Base-by-base conservation (phyloP, 2,797 vertebrate genomes). In the Merluccius polli region DNA sequence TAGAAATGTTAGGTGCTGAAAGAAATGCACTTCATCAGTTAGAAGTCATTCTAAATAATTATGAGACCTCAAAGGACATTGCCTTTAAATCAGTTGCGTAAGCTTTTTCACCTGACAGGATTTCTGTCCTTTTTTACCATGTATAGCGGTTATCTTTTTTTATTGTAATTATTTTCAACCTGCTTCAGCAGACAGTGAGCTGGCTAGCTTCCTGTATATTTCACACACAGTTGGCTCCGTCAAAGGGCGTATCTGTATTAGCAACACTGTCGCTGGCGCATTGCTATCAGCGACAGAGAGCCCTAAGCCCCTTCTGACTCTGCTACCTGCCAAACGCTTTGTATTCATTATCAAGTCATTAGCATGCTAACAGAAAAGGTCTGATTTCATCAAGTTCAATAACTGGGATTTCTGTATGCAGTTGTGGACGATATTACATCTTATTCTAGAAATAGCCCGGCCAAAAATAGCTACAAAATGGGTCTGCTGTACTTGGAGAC, bases 241-340 rank as follows among this genome's bases (percentile, higher is more conserved):
- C 65, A 18, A 31, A 72, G 13, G 71, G 24, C 38, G 13, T 30
- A 31, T 30, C 41, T 72, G 2, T 70, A 31, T 72, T 59, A 59
- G 52, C 52, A 24, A 59, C 8, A 8, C 52, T 59, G 52, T 59
- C 2, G 52, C 21, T 59, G 52, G 52, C n/a, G 52, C 52, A 24
- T 21, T 24, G 48, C 48, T 8, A 9, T 24, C 21, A 24, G 52
- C 52, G 7, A 59, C 52, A 59, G 52, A 48, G 44, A 59, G 52
- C 67, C 12, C 12, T 29, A 69, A 29, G 67, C 30, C 67, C 67
- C 67, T 67, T 30, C 30, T 32, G 27, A 29, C 29, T 69, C 67
- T 31, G 29, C 30, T 69, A 32, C 67, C 67, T 69, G 67, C 67
- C 67, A 69, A 32, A 69, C 16, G 29, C 30, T 69, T 69, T 69